Percentiles rank a stretch among this genome's conserved stretches.
Conservation (phyloP, 1,140 invertebrate species). For the Wiebesia pumilae region DNA sequence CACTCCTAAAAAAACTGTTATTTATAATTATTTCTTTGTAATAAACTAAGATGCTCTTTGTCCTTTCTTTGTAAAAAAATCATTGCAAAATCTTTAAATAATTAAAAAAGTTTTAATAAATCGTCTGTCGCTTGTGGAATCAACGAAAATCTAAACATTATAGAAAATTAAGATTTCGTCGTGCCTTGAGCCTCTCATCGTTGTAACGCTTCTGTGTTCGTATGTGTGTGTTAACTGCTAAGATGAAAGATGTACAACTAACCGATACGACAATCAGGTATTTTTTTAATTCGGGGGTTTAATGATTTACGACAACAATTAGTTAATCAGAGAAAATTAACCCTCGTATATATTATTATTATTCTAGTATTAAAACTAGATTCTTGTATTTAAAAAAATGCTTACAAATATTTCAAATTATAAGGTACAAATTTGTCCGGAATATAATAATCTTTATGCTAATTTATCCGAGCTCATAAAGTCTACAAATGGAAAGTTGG, state of each 20-base stretch:
- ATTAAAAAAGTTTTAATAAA: too few species aligned
- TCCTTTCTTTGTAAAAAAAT: too few species aligned
- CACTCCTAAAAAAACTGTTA: too few species aligned
- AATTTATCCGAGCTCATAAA: conserved; percentile 14
- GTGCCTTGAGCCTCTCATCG: too few species aligned
- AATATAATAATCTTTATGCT: conserved; percentile 9
- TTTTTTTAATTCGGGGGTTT: neutral
- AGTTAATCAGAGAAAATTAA: neutral
- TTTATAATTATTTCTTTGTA: too few species aligned
- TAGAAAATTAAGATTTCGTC: too few species aligned
- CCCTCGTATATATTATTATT: too few species aligned
- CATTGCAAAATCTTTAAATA: too few species aligned
- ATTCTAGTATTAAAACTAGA: neutral
- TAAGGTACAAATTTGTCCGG: conserved; percentile 21
- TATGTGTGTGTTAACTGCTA: neutral
- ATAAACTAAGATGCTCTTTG: too few species aligned
- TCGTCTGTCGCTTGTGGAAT: too few species aligned
- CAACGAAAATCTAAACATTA: too few species aligned
- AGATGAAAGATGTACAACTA: neutral
- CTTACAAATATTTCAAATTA: conserved; percentile 10
- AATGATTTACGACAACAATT: neutral
- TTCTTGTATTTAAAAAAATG: neutral
- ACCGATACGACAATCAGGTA: neutral
- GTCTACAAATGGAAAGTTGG: conserved; percentile 22
- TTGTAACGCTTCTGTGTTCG: neutral